These are phyloP conservation scores for Dasyornis broadbenti DNA, from an alignment of 2,113 vertebrate species.

Conservation along the genomic window DNA sequence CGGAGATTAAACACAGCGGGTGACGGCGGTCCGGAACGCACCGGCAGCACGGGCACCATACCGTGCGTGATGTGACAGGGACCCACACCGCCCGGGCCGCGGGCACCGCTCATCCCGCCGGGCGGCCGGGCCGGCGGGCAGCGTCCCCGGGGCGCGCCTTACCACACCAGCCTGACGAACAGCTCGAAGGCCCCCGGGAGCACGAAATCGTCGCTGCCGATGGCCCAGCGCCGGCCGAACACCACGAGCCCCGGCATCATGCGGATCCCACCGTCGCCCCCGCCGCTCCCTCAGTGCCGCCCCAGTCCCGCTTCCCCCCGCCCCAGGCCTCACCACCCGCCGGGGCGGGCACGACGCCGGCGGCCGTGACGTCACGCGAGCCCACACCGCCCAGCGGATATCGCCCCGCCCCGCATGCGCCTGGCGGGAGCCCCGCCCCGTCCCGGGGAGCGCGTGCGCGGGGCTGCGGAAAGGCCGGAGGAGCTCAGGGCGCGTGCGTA, in stretches of 20 bases:
- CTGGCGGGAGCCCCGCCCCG: background rate
- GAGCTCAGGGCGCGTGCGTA: background rate
- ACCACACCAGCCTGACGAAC: slow-evolving; percentile 84
- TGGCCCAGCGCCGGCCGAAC: slow-evolving; percentile 90
- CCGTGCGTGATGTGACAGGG: rapidly evolving
- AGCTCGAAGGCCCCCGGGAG: slow-evolving; percentile 88
- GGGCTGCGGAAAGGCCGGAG: rapidly evolving
- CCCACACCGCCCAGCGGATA: rapidly evolving
- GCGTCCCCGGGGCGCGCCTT: slow-evolving; percentile 5
- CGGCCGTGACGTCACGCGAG: background rate
- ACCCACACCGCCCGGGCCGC: background rate
- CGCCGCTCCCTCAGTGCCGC: background rate
- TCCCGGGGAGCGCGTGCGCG: background rate
- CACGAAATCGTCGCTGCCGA: slow-evolving; percentile 94
- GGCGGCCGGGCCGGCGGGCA: background rate
- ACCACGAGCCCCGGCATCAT: slow-evolving; percentile 87
- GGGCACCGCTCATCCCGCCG: background rate
- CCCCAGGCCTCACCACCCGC: background rate
- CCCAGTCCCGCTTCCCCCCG: too few species aligned
- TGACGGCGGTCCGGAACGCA: rapidly evolving
- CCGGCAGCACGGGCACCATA: background rate
- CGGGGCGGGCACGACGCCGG: background rate
- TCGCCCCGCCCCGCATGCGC: background rate
- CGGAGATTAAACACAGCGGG: rapidly evolving
- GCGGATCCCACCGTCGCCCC: background rate